Evolutionary conservation across 2,888 invertebrate species (phyloP), one percentile per base, ranked within the genome.

Genomic region (Loripinus fragilis): DNA sequence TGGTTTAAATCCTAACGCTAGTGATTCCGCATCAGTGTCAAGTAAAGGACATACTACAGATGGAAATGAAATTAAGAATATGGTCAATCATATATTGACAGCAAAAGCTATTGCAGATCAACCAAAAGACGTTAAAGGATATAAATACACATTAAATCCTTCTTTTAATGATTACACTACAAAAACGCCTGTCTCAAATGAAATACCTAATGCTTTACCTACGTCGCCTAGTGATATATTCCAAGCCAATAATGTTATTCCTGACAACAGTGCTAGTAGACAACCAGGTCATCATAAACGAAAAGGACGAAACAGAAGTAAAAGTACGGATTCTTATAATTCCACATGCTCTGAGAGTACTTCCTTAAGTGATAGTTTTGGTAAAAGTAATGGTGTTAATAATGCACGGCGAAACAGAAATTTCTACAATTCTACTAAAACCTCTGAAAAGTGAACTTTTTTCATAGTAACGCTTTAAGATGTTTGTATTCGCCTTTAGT

Each of bases 121-220:
- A 25, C 35, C 68, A 30, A 38, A 60, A 30, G 7, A 12, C 5
- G 80, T 83, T 41, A 79, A 78, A 67, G 83, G 83, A 28, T 83
- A 83, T 55, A 83, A 78, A 70, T 83, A 83, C 35, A 74, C 76
- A 28, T 77, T 64, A 25, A 83, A 83, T 67, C 83, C 83, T 0
- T 81, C 78, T 8, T 83, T 71, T 30, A 74, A 79, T 35, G 83
- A 83, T 42, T 76, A 79, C 30, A 74, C 71, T 48, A 76, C 83
- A 1, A 38, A 38, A 38, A 80, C 74, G 66, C 70, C 76, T 2
- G 71, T 71, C 28, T n/a, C n/a, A n/a, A n/a, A n/a, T n/a, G n/a
- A n/a, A n/a, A n/a, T n/a, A n/a, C n/a, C n/a, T n/a, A n/a, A n/a
- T n/a, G n/a, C n/a, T n/a, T 76, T 80, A 2, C 83, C 83, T 8